Base-by-base conservation (phyloP, 2,113 vertebrate species). In the Coturnix japonica region DNA sequence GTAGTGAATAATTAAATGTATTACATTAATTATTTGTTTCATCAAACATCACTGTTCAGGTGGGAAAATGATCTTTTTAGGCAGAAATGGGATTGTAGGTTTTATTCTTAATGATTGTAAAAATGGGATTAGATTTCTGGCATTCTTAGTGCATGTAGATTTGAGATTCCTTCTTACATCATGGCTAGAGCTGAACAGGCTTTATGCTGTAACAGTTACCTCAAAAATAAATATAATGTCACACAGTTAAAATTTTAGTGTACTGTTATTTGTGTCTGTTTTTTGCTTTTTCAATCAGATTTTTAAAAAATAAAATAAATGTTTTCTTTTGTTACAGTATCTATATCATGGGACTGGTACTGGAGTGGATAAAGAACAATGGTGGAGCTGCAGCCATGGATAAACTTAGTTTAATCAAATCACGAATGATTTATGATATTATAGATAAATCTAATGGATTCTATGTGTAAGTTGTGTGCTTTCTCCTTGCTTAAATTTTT, bases 321-420 rank as follows among this genome's bases (percentile, higher is more conserved):
- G 3, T 79, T 69, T 28, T 81, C 57, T 85, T 31, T 17, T 91
- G 30, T 89, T 96, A 43, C 86, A 99, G 99, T 95, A 98, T 99
- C 97, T 99, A 99, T 82, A 98, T 99, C 83, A 98, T 98, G 98
- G 96, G 98, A 63, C 93, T 99, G 96, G 99, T 99, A 65, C 97
- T 99, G 90, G 99, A 99, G 92, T 99, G 99, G 99, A 98, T 99
- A 91, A 99, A 98, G 95, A 99, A 98, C 95, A 99, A 98, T 2
- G 99, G 99, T 0, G 98, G 99, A 73, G 97, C 97, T 43, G 79
- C 95, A 15, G 97, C 97, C 86, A 99, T 99, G 99, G 98, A 98
- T 88, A 97, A 94, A 56, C 98, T 98, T 25, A 99, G 97, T 95
- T 97, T 96, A 83, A 94, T 97, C 95, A 99, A 99, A 91, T 99